Evolutionary conservation across 1,140 invertebrate genomes (phyloP), one percentile per base, ranked within the genome.

Genomic region (Dinothrombium tinctorium): DNA sequence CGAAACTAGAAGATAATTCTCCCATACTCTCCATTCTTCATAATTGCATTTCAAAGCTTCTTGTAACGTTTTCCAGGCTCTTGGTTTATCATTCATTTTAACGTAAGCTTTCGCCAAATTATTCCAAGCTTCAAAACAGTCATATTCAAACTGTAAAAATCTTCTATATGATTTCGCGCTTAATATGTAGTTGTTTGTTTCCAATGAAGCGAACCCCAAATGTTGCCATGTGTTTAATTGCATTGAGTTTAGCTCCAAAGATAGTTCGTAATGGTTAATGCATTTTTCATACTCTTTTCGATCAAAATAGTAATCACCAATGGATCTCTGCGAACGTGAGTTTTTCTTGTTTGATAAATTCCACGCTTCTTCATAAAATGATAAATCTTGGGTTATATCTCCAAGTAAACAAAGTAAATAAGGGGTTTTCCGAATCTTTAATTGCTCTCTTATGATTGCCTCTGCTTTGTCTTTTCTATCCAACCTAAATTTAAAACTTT

Each of bases 1-100:
- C 49, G 74, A 76, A 11, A 86, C 76, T 5, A 77, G 56, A 59
- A 87, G 67, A 17, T 82, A 69, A 62, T 98, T 98, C 54, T 95
- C 87, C 89, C 89, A 95, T 0, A 96, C 68, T 66, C 81, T 76
- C 84, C 87, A 94, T 57, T 83, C 81, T 46, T 90, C 82, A 60
- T 74, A 92, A 59, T 87, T 86, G 49, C 74, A 90, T 56, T 82
- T 80, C 1, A 92, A 56, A 1, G 90, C 78, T 60, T 96, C 87
- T 48, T 77, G 71, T 1, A 90, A 55, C 15, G 76, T 72, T 38
- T 69, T 69, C 60, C 77, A 80, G 0, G 86, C 87, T 46, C 77
- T 67, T 9, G 64, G 52, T 62, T 90, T 92, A 49, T 95, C 72
- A 1, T 77, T 73, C 37, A 79, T 59, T 51, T 82, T 76, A 6